Evolutionary conservation across 2,797 vertebrate species (phyloP), one percentile per base, ranked within the genome.

Genomic region (Gallinago solitaria): DNA sequence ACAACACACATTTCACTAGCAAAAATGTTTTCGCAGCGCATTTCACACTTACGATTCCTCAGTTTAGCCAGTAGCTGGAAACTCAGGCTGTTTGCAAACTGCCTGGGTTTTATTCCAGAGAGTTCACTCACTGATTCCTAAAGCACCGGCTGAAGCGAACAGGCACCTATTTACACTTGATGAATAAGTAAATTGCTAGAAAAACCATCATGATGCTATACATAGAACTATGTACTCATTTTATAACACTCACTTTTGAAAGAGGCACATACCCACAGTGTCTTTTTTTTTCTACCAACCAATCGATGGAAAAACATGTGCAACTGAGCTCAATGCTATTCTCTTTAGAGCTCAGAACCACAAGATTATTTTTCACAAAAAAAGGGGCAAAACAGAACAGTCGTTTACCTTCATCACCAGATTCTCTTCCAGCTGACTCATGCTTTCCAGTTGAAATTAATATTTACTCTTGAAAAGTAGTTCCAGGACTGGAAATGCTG

Each of bases 81-180:
- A 88, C 90, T 84, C 81, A 33, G 71, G 74, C 83, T 90, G 90
- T 87, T 83, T 94, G 95, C 86, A 96, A 92, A 94, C 94, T 73
- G 95, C 94, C 89, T 57, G 64, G 60, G 45, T 70, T 95, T 84
- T 84, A 89, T 83, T 93, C 87, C 93, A 69, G 78, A 87, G 85
- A 54, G 41, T 83, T 90, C 90, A 90, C 94, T 93, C 89, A 93
- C 45, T 0, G 23, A 68, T 87, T 95, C 90, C 88, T 92, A 50
- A 90, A 93, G 93, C 41, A 35, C 50, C 0, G 2, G 77, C 80
- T 68, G 70, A 93, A 93, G 83, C 5, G 45, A 90, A 92, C 90
- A 92, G 67, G 53, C 65, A 92, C 65, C 79, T 77, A 95, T 88
- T 96, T 94, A 86, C 87, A 77, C 83, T 63, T n/a, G 79, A 81